Evolutionary conservation across 2,113 vertebrate species (phyloP), one percentile per base, ranked within the genome.

Genomic region (Origma solitaria): DNA sequence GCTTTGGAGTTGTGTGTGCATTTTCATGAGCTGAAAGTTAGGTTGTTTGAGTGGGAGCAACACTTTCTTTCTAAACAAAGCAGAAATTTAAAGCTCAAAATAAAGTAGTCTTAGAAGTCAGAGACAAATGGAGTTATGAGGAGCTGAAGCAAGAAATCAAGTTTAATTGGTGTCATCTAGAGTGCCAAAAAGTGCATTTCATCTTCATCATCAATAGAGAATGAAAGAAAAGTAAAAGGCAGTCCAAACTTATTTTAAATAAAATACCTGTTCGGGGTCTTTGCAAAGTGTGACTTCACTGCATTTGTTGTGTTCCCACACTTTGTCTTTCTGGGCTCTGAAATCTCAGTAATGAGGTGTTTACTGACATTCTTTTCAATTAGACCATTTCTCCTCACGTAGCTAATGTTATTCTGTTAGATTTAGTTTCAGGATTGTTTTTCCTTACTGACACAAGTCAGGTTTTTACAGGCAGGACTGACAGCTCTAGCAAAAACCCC

Each of bases 121-220:
- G 44, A 92, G 80, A 93, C 60, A 95, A 93, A 80, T 65, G 53
- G 72, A 86, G 51, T 47, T 86, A 68, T 7, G 20, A 72, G 58
- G 45, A 93, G 18, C 53, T 90, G 69, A 88, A 65, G 73, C 37
- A 95, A 93, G 88, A 95, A 94, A 86, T 93, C 88, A 90, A 53
- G 76, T 90, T 94, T 95, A 93, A 96, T 96, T 96, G 80, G 92
- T 96, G 53, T 88, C 0, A 31, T 83, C 76, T 88, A 22, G n/a
- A 69, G 42, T 90, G 76, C n/a, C 72, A 86, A 75, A 90, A 93
- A 83, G 60, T 76, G 49, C 56, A 82, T 95, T 95, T 96, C 72
- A 96, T 96, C 95, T 92, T 94, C 69, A 71, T 54, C 92, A 90
- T 88, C 85, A 93, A 82, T 56, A 81, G 54, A 79, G 58, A 94